Evolutionary conservation across 1,140 invertebrate genomes (phyloP), one percentile per base, ranked within the genome.

Genomic region (Nomia melanderi): DNA sequence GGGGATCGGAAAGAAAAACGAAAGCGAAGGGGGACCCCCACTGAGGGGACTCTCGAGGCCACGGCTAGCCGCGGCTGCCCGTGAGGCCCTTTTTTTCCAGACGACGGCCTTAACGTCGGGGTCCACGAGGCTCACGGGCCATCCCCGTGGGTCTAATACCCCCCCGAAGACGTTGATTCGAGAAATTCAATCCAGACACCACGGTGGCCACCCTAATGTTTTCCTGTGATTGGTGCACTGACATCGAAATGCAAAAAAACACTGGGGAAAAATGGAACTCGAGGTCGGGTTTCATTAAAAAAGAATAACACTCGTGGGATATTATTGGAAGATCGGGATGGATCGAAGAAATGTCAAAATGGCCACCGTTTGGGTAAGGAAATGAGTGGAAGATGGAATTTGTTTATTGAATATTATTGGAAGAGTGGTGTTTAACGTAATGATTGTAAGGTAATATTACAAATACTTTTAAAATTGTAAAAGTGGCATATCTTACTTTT

Each of bases 1-100:
- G n/a, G 67, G 36, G 27, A 56, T 54, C 9, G 47, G 29, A 14
- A 41, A 41, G 57, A 63, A 39, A 63, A 72, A 63, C 39, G 67
- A 72, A 72, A 77, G 67, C 47, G 56, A 31, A n/a, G 54, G 33
- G 36, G 66, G 67, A 77, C 75, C 75, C 75, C 75, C 75, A 72
- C 75, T 77, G 75, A 77, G 41, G 39, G 75, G 67, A 33, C 66
- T 57, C 39, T 41, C 54, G 56, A 60, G 29, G 4, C 74, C 27
- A 70, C 41, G 7, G 25, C 75, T 3, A 23, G 4, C 74, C 27
- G 60, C 41, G 7, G 25, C 75, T 3, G 62, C 33, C 75, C 67
- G 47, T 77, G 75, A 77, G 75, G 75, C 75, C 75, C 75, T 72
- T 72, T 77, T 77, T 77, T 77, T 62, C 36, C n/a, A 29, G 14